phyloP scores from a whole-genome alignment of 1,140 invertebrate genomes.

The Ceratosolen fusciceps region DNA sequence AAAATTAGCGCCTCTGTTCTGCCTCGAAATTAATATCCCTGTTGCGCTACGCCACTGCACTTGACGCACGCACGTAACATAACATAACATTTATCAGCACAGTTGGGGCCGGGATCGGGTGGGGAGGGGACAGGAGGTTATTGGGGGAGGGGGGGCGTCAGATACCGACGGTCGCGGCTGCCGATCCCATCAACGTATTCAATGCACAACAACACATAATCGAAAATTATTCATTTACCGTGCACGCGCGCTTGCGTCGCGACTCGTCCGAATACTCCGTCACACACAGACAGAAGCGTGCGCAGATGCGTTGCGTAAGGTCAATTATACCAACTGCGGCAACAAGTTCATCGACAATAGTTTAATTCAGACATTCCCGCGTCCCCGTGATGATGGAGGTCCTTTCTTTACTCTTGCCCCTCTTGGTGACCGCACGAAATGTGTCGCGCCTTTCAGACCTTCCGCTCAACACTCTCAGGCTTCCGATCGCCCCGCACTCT shows the following conservation, averaged over 20 bases:
- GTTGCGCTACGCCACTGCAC: slow-evolving; percentile 31
- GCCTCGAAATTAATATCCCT: neutral
- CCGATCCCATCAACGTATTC: slow-evolving; percentile 12
- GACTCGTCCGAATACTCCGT: slow-evolving; percentile 59
- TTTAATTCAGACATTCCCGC: no score
- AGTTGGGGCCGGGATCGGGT: neutral
- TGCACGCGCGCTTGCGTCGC: slow-evolving; percentile 46
- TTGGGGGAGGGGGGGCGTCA: neutral
- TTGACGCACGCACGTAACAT: neutral
- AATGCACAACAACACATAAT: slow-evolving; percentile 45
- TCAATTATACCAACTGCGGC: slow-evolving; percentile 12
- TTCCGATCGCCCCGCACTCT: slow-evolving; percentile 30
- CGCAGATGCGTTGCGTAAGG: no score
- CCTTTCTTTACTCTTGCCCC: neutral
- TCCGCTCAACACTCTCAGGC: no score
- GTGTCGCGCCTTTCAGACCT: slow-evolving; percentile 12
- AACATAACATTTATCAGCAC: neutral
- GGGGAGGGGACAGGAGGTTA: neutral
- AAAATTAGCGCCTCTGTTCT: neutral
- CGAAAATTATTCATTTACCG: slow-evolving; percentile 59
- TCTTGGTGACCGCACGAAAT: slow-evolving; percentile 20
- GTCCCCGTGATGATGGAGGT: neutral
- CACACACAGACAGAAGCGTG: slow-evolving; percentile 51
- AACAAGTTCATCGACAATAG: no score
- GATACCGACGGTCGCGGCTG: neutral